Evolutionary conservation across 1,140 invertebrate genomes (phyloP).

Genomic region (Holotrichia oblita): DNA sequence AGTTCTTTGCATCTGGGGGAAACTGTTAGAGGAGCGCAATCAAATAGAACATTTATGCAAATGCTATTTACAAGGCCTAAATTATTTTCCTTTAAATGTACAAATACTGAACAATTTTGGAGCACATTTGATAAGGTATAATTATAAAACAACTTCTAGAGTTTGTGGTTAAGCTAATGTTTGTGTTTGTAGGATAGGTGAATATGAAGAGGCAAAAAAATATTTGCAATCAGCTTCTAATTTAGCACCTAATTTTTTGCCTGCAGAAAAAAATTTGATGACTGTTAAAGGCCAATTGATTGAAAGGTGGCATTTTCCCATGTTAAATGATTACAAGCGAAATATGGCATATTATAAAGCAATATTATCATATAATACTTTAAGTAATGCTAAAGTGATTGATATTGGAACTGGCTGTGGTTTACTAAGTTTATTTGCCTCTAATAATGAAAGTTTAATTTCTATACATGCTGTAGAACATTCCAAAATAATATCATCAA

Average conservation of each 20-base stretch:
- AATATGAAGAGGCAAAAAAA: constrained; percentile 48
- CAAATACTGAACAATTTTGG: constrained; percentile 53
- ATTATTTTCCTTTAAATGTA: constrained; percentile 52
- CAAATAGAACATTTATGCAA: constrained; percentile 45
- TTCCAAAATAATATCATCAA: constrained; percentile 69
- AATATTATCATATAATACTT: constrained; percentile 65
- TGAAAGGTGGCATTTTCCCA: constrained; percentile 83
- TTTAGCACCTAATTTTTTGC: constrained; percentile 48
- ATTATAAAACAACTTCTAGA: constrained; percentile 12
- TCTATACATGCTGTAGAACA: constrained; percentile 73
- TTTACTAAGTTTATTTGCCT: constrained; percentile 72
- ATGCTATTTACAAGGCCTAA: constrained; percentile 50
- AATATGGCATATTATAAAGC: constrained; percentile 73
- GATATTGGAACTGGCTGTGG: constrained; percentile 83
- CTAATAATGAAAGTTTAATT: constrained; percentile 63
- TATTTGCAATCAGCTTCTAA: constrained; percentile 50
- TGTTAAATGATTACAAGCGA: constrained; percentile 78
- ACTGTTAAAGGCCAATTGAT: constrained; percentile 60
- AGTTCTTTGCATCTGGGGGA: constrained; percentile 7
- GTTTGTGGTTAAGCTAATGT: constrained; percentile 30
- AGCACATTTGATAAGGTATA: constrained; percentile 50
- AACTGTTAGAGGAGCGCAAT: constrained; percentile 20
- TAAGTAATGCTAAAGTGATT: constrained; percentile 63
- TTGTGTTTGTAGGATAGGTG: constrained; percentile 46
- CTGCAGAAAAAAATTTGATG: constrained; percentile 53